phyloP scores from a whole-genome alignment of 1,140 invertebrate species.

The Pectinophora gossypiella region DNA sequence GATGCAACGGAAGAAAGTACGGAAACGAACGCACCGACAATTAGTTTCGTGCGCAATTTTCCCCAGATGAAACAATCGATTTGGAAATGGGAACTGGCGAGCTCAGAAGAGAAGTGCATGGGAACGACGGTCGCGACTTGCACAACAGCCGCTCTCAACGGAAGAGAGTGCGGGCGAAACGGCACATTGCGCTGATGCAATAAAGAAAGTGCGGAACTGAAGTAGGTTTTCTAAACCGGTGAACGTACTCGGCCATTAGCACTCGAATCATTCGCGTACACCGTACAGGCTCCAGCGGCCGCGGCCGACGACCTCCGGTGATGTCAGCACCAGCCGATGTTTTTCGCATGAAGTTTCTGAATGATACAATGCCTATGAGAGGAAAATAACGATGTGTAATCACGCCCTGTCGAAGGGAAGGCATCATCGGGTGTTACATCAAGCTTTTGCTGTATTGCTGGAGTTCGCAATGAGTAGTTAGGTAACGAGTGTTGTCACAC shows the following conservation, averaged over 20 bases:
- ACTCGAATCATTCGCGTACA: constrained; percentile 55
- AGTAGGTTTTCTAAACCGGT: constrained; percentile 69
- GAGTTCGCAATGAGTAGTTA: constrained; percentile 40
- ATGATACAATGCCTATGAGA: constrained; percentile 49
- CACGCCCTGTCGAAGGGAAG: constrained; percentile 25
- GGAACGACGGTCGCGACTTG: constrained; percentile 32
- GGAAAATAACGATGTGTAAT: constrained; percentile 46
- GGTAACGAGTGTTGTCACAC: constrained; percentile 63
- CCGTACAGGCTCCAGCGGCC: constrained; percentile 46
- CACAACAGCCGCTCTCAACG: constrained; percentile 46
- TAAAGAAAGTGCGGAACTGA: constrained; percentile 72
- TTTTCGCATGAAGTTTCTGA: constrained; percentile 31
- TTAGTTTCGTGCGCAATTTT: constrained; percentile 2
- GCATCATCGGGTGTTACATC: constrained; percentile 40
- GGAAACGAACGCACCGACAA: constrained; percentile 21
- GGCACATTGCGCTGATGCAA: constrained; percentile 63
- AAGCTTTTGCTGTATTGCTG: constrained; percentile 41
- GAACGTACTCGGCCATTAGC: constrained; percentile 69
- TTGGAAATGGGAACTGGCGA: constrained; percentile 40
- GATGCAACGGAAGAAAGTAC: constrained; percentile 55
- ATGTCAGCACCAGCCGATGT: constrained; percentile 39
- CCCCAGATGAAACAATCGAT: constrained; percentile 15
- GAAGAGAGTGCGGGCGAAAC: constrained; percentile 67
- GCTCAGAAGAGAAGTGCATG: constrained; percentile 33
- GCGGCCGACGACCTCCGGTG: constrained; percentile 60